phyloP scores from a whole-genome alignment of 35 echinoderm and acorn worm genomes.

The Heliocidaris tuberculata region DNA sequence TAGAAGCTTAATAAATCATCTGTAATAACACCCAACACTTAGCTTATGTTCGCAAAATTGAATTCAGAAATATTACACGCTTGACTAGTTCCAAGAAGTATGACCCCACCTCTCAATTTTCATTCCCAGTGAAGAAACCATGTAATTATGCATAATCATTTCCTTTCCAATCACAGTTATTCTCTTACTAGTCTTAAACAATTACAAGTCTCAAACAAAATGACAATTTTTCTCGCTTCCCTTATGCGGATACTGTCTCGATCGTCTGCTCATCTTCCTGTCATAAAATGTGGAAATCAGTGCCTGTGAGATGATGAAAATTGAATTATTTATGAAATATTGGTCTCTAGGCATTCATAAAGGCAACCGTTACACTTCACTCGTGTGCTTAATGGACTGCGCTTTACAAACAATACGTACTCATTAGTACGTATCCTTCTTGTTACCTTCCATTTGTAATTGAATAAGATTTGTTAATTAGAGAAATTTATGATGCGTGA shows the following conservation, averaged over 20 bases:
- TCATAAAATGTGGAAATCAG: conserved; percentile 2
- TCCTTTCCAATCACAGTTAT: background rate
- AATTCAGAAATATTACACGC: background rate
- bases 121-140: background rate
- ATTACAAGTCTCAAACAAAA: background rate
- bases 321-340: conserved; percentile 7
- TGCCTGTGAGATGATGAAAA: background rate
- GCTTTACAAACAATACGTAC: background rate
- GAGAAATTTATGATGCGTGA: background rate
- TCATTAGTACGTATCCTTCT: background rate
- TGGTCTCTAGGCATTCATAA: background rate
- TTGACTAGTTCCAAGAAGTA: background rate
- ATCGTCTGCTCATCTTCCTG: background rate
- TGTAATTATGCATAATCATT: background rate
- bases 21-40: background rate
- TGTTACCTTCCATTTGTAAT: background rate
- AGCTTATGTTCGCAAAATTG: background rate
- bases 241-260: background rate
- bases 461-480: background rate
- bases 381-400: background rate
- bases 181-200: background rate
- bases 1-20: background rate
- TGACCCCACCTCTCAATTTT: background rate
- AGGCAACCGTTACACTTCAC: background rate
- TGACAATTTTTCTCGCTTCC: background rate